Base-by-base conservation (phyloP, 2,797 vertebrate species). In the Myoxocephalus aenaeus region DNA sequence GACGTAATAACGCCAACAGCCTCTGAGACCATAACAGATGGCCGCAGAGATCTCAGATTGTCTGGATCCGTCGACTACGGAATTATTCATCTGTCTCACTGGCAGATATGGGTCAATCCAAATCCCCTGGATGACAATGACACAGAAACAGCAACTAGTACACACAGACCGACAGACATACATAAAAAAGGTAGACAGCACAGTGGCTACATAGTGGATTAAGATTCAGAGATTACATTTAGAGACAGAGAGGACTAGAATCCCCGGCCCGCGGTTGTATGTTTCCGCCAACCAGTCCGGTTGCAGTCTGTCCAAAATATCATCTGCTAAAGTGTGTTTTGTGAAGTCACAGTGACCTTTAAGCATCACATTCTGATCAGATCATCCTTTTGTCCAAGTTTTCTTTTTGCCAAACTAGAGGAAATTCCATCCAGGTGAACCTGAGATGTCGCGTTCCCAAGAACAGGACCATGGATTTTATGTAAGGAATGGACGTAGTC, bases 51-150 rank as follows among this genome's bases (percentile, higher is more conserved):
- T 77, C 71, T 90, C 70, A 64, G 70, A 74, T 73, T 77, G 70
- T 76, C 79, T 42, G 32, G 65, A 83, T 83, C 66, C 42, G 72
- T 76, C 66, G 65, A 79, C 76, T 75, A 57, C 85, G 75, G 79
- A 83, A 84, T 93, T 88, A 90, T 91, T 85, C 65, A 78, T 76
- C 54, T 38, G 75, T 84, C 84, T 89, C 79, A 64, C 69, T 63
- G 65, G 80, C 67, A 88, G 80, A 95, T 93, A 90, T 92, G 87
- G 93, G 91, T 93, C 89, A 94, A 89, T 88, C 80, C 84, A 90
- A 94, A 94, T 93, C 91, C 87, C 87, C 40, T 38, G 61, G 44
- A 87, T 64, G 79, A 82, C 68, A 80, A 36, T 81, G 83, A 90
- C 84, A 91, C 74, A 88, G 67, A 86, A 82, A 89, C 75, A 63